Conservation (phyloP, 2,113 vertebrate genomes). For the Melanocharis versteri region DNA sequence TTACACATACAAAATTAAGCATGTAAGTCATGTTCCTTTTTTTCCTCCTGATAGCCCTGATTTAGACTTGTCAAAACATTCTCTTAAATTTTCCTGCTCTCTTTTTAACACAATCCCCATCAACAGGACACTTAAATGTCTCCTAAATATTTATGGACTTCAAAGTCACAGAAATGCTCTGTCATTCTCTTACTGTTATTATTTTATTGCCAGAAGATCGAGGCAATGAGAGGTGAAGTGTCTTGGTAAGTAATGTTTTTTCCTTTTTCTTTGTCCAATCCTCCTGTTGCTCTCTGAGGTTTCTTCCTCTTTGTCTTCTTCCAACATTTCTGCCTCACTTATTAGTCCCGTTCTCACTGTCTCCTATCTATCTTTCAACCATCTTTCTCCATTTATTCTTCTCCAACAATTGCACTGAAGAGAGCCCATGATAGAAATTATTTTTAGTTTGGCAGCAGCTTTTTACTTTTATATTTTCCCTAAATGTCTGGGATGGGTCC, state of each 20-base stretch:
- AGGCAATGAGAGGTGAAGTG: background rate
- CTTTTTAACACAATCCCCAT: background rate
- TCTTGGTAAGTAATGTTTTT: background rate
- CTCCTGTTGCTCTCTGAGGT: background rate
- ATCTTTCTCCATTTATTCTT: slow-evolving; percentile 30
- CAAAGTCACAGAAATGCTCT: background rate
- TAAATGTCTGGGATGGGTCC: slow-evolving; percentile 23
- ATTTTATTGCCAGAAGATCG: background rate
- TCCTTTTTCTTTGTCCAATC: background rate
- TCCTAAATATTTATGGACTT: slow-evolving; percentile 32
- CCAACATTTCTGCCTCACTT: background rate
- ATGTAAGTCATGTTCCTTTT: background rate
- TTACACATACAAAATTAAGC: background rate
- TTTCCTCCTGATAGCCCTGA: background rate
- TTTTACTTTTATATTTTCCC: slow-evolving; percentile 37
- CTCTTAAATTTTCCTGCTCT: background rate
- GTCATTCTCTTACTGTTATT: background rate
- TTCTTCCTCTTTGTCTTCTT: slow-evolving; percentile 15
- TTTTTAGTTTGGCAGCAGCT: slow-evolving; percentile 25
- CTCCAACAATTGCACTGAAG: background rate
- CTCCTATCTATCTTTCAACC: background rate
- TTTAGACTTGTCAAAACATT: background rate
- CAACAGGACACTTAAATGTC: background rate
- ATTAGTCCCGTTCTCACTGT: background rate
- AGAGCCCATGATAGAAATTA: background rate